Percentiles rank a stretch among this genome's conserved stretches.
Evolutionary conservation across 2,888 invertebrate genomes (phyloP).

Genomic region (Eilema griseolum): DNA sequence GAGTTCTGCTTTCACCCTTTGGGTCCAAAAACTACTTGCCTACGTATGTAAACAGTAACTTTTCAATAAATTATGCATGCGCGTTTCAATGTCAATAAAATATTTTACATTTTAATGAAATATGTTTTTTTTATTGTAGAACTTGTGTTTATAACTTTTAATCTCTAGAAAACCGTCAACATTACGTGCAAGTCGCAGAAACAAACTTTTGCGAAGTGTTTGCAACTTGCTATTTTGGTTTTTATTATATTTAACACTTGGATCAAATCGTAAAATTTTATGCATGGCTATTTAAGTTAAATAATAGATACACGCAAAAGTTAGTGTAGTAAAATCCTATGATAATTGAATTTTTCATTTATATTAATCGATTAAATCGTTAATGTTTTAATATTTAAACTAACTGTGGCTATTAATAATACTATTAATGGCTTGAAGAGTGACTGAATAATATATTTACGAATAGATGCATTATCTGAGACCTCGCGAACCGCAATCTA

Average conservation of each 20-base stretch:
- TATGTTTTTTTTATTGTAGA: too few species aligned
- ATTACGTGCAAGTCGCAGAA: neutral
- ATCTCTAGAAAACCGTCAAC: neutral
- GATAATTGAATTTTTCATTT: neutral
- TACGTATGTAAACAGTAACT: too few species aligned
- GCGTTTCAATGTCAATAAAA: too few species aligned
- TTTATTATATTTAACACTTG: neutral
- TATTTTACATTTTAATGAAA: too few species aligned
- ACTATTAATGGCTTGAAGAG: neutral
- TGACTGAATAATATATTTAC: neutral
- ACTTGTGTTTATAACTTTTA: too few species aligned
- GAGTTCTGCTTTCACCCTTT: too few species aligned
- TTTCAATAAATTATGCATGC: too few species aligned
- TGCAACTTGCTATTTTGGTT: neutral
- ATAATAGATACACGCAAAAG: neutral
- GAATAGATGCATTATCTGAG: neutral
- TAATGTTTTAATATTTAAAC: too few species aligned
- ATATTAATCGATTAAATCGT: neutral
- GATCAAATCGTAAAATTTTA: neutral
- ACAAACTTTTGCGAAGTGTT: neutral
- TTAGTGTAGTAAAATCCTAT: neutral
- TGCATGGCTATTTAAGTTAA: neutral
- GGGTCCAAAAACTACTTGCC: too few species aligned
- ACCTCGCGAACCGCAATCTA: neutral
- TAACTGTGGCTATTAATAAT: neutral